These are phyloP conservation scores for Gracilinanus agilis DNA, from an alignment of 2,113 vertebrate genomes.

Conservation along the genomic window DNA sequence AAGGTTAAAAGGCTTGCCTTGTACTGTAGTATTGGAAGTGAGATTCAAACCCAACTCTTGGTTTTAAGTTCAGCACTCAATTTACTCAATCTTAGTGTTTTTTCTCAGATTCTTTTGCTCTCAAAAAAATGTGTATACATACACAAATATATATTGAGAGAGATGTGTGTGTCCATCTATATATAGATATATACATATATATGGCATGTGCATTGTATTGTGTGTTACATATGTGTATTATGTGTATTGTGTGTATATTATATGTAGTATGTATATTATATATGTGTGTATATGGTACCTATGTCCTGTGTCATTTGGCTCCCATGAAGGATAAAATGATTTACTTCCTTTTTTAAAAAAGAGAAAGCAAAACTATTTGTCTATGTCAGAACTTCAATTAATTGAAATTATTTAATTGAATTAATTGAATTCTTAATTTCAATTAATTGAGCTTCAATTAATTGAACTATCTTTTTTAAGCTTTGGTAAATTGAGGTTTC, in stretches of 20 bases:
- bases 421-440: too few relatives aligned
- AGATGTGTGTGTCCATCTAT: too few relatives aligned
- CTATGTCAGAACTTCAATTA: background rate
- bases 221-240: too few relatives aligned
- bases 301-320: background rate
- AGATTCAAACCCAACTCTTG: background rate
- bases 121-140: background rate
- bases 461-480: too few relatives aligned
- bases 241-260: too few relatives aligned
- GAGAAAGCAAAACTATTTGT: background rate
- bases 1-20: background rate
- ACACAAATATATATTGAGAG: too few relatives aligned
- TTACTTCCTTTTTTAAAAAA: background rate
- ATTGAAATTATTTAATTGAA: too few relatives aligned
- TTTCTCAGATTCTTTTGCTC: background rate
- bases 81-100: background rate
- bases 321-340: background rate
- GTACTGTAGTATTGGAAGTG: background rate
- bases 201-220: too few relatives aligned
- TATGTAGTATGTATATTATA: too few relatives aligned
- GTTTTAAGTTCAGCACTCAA: background rate
- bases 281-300: background rate
- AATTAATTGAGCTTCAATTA: too few relatives aligned
- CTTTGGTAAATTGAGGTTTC: background rate
- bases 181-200: too few relatives aligned